A percentile compares a stretch with the other conserved stretches of the same genome.
These are phyloP conservation scores for Hyposoter didymator DNA, from an alignment of 2,888 invertebrate genomes.

Conservation along the genomic window DNA sequence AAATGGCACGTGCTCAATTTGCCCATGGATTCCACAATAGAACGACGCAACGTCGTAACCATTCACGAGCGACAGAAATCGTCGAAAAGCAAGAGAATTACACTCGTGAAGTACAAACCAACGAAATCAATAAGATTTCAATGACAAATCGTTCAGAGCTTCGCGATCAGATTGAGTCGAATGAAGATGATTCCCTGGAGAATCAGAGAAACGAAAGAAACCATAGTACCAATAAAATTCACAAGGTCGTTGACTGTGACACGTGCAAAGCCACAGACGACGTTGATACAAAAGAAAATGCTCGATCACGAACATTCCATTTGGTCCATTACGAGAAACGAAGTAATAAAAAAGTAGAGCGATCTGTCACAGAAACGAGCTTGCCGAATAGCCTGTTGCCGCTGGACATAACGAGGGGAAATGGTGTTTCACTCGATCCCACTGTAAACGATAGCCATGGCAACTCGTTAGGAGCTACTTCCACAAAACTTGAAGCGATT, in stretches of 20 bases:
- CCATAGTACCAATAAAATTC: constrained; percentile 13
- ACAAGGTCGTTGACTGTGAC: constrained; percentile 20
- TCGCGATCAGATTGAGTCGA: constrained; percentile 33
- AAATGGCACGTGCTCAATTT: constrained; percentile 4
- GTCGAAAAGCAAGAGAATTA: constrained; percentile 5
- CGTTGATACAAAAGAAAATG: not conserved
- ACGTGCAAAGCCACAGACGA: constrained; percentile 31
- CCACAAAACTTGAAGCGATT: constrained; percentile 14
- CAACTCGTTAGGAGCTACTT: constrained; percentile 37
- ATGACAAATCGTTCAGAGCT: constrained; percentile 47
- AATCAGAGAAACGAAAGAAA: not conserved
- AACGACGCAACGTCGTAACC: not conserved
- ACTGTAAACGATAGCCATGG: not conserved
- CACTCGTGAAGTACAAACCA: constrained; percentile 13
- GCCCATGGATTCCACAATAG: not conserved
- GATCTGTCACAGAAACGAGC: constrained; percentile 11
- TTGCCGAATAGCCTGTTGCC: constrained; percentile 21
- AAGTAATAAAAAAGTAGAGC: constrained; percentile 1
- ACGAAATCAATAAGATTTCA: constrained; percentile 24
- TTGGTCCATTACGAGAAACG: not conserved
- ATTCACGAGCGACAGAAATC: not conserved
- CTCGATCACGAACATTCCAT: constrained; percentile 8
- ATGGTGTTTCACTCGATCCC: constrained; percentile 15
- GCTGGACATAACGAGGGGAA: constrained; percentile 5
- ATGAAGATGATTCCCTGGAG: constrained; percentile 4